These are phyloP conservation scores for Lepidothrix coronata DNA, from an alignment of 2,113 vertebrate species.

Conservation along the genomic window DNA sequence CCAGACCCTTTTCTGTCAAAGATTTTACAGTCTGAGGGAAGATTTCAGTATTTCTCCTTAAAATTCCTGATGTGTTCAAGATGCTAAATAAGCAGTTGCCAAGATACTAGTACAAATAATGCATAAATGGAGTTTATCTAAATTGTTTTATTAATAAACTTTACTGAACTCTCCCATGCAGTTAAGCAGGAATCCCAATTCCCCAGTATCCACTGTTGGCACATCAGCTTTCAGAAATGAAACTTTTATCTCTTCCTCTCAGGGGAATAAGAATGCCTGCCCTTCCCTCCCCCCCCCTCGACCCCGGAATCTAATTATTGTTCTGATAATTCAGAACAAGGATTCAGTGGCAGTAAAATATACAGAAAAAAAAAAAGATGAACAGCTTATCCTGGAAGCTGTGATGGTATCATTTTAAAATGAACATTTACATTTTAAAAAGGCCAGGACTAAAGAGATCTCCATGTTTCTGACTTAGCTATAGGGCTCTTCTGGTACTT, in stretches of 20 bases:
- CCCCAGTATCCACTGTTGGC: background rate
- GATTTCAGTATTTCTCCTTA: constrained; percentile 2
- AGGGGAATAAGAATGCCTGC: background rate
- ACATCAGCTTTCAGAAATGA: constrained; percentile 15
- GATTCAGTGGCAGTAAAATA: background rate
- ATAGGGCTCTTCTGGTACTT: background rate
- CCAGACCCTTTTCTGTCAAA: constrained; percentile 12
- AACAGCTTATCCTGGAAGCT: background rate
- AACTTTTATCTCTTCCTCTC: constrained; percentile 17
- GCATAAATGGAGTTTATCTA: constrained; percentile 36
- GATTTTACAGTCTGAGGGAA: background rate
- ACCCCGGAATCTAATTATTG: background rate
- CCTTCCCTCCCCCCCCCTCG: background rate
- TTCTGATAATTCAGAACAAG: constrained; percentile 21
- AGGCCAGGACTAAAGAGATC: background rate
- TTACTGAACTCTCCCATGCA: constrained; percentile 23
- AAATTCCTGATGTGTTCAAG: constrained; percentile 27
- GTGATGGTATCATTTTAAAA: background rate
- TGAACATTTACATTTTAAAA: background rate
- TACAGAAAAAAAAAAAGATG: background rate
- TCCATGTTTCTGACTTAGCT: background rate
- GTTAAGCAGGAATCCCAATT: constrained; percentile 38
- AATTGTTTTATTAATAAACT: constrained; percentile 52
- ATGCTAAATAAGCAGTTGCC: constrained; percentile 21
- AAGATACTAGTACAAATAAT: constrained; percentile 52